phyloP scores from a whole-genome alignment of 2,797 vertebrate species.

The Gymnopithys bicolor region DNA sequence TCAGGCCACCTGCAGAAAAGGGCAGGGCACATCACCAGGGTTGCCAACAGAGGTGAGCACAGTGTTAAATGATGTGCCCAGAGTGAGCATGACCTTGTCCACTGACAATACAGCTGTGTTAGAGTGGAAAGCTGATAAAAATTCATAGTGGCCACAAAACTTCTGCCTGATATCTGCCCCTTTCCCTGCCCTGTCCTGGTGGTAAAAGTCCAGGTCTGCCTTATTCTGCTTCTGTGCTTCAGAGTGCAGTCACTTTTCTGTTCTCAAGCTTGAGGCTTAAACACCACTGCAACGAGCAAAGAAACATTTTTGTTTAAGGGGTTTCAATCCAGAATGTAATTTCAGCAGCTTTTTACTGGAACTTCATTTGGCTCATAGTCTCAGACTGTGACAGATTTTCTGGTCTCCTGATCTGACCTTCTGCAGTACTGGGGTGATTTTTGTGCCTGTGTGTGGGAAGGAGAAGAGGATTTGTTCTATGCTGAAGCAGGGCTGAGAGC shows the following conservation, averaged over 20 bases:
- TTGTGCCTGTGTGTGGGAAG: not conserved
- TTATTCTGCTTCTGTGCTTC: not conserved
- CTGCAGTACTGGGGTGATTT: not conserved
- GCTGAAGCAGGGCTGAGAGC: not conserved
- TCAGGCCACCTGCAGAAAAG: not conserved
- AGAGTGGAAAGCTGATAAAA: not conserved
- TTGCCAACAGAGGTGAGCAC: not conserved
- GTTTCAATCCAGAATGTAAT: not conserved
- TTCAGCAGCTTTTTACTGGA: not conserved
- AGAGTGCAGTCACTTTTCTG: not conserved
- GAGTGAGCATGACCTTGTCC: not conserved
- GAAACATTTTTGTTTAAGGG: not conserved
- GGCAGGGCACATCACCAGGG: not conserved
- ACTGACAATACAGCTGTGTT: not conserved
- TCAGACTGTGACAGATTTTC: constrained; percentile 16
- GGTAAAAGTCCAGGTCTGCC: not conserved
- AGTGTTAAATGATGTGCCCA: not conserved
- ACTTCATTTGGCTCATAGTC: not conserved
- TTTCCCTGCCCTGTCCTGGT: not conserved
- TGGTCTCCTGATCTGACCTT: constrained; percentile 11
- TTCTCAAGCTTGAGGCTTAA: not conserved
- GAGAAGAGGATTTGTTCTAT: not conserved
- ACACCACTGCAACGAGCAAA: not conserved
- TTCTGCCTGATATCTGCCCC: not conserved
- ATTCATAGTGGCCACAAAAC: not conserved